Percentiles rank a stretch among this genome's conserved stretches.
Evolutionary conservation across 2,888 invertebrate species (phyloP).

Genomic region (Drosophila anomalata): DNA sequence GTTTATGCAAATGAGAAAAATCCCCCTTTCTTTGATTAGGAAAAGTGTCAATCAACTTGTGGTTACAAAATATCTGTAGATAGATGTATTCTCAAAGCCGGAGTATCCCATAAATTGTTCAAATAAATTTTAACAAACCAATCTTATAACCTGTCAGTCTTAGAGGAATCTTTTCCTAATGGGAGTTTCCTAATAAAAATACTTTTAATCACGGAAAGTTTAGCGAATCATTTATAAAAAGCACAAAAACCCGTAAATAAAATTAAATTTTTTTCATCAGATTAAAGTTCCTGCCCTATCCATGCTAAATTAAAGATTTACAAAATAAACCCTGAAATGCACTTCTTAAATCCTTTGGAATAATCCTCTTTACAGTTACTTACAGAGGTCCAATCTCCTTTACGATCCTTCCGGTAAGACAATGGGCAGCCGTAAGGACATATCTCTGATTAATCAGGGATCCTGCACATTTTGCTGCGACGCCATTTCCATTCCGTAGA

Average conservation of each 20-base stretch:
- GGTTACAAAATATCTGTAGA: slow-evolving; percentile 1
- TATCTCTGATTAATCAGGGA: slow-evolving; percentile 84
- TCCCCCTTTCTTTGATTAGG: slow-evolving; percentile 7
- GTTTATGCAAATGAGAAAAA: slow-evolving; percentile 7
- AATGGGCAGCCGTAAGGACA: slow-evolving; percentile 87
- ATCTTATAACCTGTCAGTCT: not conserved
- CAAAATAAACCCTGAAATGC: not conserved
- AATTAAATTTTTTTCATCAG: too few relatives aligned
- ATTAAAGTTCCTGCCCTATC: not conserved
- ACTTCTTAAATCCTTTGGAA: not conserved
- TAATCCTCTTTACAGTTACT: slow-evolving; percentile 70
- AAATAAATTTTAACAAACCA: not conserved
- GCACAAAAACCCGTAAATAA: too few relatives aligned
- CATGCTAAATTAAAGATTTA: not conserved
- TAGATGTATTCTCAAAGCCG: not conserved
- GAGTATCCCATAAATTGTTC: not conserved
- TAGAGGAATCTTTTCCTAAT: not conserved
- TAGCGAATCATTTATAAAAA: not conserved
- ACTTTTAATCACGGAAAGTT: not conserved
- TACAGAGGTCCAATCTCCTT: slow-evolving; percentile 85
- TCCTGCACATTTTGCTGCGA: slow-evolving; percentile 81
- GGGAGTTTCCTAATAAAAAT: not conserved
- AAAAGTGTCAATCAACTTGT: not conserved
- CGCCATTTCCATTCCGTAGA: slow-evolving; percentile 70
- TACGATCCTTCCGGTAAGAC: slow-evolving; percentile 85